Evolutionary conservation across 2,797 vertebrate genomes (phyloP).

Genomic region (Premnoplex brunnescens): DNA sequence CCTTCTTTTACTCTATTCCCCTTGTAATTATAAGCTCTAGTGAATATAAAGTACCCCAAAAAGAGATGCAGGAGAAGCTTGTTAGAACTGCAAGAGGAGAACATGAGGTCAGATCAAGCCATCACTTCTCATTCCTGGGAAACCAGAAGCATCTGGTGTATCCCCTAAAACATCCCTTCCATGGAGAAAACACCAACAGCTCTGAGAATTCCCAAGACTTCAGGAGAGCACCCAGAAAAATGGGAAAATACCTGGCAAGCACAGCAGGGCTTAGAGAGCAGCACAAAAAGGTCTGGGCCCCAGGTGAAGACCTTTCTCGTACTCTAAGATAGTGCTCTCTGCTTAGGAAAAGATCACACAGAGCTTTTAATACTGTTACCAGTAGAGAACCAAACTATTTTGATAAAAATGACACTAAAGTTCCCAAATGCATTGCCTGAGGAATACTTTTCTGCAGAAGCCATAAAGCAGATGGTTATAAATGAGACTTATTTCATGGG

Average conservation of each 20-base stretch:
- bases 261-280: background rate
- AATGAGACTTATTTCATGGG: conserved; percentile 67
- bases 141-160: background rate
- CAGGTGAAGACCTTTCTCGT: background rate
- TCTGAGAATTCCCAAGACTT: background rate
- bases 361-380: background rate
- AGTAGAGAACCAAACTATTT: conserved; percentile 32
- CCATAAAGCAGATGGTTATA: conserved; percentile 75
- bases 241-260: background rate
- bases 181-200: background rate
- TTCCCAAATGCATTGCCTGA: conserved; percentile 31
- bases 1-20: background rate
- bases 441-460: conserved; percentile 48
- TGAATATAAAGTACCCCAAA: background rate
- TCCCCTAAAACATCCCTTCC: background rate
- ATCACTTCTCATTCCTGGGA: background rate
- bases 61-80: background rate
- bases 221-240: background rate
- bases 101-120: background rate
- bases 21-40: background rate
- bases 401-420: conserved; percentile 38
- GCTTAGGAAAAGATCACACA: background rate
- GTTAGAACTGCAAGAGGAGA: background rate
- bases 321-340: background rate
- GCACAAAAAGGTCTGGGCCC: background rate